Percentiles rank a stretch among this genome's conserved stretches.
These are phyloP conservation scores for Aphelocoma californica DNA, from an alignment of 2,797 vertebrate genomes.

Conservation along the genomic window DNA sequence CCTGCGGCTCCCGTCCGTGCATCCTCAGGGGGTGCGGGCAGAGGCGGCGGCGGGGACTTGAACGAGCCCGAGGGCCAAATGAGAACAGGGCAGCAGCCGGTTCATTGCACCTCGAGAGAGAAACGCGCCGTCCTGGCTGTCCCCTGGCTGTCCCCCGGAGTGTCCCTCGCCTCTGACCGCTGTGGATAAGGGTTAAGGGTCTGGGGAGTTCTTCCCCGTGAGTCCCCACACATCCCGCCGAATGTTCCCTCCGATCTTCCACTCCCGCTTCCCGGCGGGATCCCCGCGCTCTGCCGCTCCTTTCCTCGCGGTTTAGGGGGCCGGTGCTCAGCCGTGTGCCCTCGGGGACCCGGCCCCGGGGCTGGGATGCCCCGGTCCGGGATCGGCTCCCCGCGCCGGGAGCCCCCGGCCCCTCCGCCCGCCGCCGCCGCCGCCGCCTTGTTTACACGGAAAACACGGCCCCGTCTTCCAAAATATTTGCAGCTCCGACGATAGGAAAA, in stretches of 20 bases:
- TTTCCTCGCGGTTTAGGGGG: background rate
- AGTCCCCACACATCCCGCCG: background rate
- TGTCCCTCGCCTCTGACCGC: too few species aligned
- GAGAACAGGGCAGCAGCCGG: background rate
- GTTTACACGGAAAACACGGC: constrained; percentile 3
- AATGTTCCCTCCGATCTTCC: background rate
- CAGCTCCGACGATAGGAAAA: background rate
- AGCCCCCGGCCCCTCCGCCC: background rate
- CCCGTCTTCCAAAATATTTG: constrained; percentile 43
- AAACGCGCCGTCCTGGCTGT: background rate
- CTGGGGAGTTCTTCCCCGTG: background rate
- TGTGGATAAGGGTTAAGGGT: background rate
- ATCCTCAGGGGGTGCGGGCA: background rate
- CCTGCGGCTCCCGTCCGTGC: background rate
- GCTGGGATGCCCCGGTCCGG: too few species aligned
- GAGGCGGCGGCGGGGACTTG: background rate
- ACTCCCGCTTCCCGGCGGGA: background rate
- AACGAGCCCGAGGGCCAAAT: background rate
- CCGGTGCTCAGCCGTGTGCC: background rate
- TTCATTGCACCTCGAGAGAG: background rate
- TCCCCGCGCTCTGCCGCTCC: background rate
- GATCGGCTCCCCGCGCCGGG: background rate
- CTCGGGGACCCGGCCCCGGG: background rate
- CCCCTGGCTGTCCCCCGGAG: too few species aligned
- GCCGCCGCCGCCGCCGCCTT: background rate